A percentile compares a stretch with the other conserved stretches of the same genome.
These are phyloP conservation scores for Aphrocallistes beatrix DNA, from an alignment of 37 sponge, comb jelly and placozoan species.

Conservation along the genomic window DNA sequence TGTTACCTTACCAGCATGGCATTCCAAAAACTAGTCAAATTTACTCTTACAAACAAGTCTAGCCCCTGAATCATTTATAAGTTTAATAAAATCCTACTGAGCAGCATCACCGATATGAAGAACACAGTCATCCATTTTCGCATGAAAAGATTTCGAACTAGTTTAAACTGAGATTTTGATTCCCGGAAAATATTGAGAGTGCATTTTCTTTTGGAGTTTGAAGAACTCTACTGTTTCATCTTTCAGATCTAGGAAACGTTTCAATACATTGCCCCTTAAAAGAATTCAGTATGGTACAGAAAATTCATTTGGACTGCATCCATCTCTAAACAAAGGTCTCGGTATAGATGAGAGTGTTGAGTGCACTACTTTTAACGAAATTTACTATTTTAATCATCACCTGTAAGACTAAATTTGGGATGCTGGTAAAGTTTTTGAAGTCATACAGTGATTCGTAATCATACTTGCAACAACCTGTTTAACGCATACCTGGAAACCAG, in stretches of 20 bases:
- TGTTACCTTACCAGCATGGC: too few species aligned
- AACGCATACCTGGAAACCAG: too few species aligned
- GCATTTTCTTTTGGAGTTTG: not conserved
- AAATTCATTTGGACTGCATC: not conserved
- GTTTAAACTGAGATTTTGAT: too few species aligned
- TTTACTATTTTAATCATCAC: not conserved
- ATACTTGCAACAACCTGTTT: not conserved
- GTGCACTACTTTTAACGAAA: not conserved
- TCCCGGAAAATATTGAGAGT: not conserved
- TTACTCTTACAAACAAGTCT: too few species aligned
- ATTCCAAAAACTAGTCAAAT: too few species aligned
- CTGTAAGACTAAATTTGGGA: not conserved
- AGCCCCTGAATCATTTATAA: not conserved
- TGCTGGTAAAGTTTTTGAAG: not conserved
- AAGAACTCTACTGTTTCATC: not conserved
- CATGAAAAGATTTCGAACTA: not conserved
- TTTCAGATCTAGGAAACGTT: not conserved
- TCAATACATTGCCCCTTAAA: not conserved
- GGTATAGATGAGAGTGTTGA: not conserved
- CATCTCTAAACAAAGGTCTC: not conserved
- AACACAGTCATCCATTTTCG: not conserved
- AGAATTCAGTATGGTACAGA: not conserved
- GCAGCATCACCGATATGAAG: not conserved
- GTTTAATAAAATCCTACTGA: not conserved
- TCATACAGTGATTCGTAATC: not conserved